Percentiles rank a stretch among this genome's conserved stretches.
Evolutionary conservation across 92 coral and sea anemone genomes (phyloP).

Genomic region (Siderastrea radians): DNA sequence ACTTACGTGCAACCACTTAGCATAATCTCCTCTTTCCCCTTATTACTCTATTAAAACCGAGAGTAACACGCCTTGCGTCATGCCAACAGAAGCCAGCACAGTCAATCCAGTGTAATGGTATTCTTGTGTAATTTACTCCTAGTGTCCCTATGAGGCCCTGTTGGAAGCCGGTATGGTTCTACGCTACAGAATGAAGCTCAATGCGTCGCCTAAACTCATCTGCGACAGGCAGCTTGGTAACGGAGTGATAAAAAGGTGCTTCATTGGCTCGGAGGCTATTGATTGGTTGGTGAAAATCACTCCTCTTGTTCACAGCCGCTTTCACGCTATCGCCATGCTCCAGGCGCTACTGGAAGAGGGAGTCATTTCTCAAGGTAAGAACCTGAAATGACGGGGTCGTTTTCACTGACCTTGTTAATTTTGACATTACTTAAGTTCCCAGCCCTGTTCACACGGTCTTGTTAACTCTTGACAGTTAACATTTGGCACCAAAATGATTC

Average conservation of each 20-base stretch:
- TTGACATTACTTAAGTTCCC: neutral
- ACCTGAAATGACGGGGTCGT: too few relatives aligned
- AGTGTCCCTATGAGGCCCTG: conserved; percentile 55
- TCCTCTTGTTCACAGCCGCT: conserved; percentile 83
- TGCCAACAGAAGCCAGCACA: neutral
- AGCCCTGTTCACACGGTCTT: too few relatives aligned
- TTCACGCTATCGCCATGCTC: conserved; percentile 77
- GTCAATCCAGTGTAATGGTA: neutral
- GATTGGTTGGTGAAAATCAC: conserved; percentile 77
- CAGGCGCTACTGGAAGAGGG: conserved; percentile 89
- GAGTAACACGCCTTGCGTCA: too few relatives aligned
- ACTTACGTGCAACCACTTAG: too few relatives aligned
- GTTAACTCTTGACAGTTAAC: too few relatives aligned
- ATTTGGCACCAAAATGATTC: too few relatives aligned
- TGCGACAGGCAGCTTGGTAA: conserved; percentile 66
- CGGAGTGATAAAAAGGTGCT: conserved; percentile 55
- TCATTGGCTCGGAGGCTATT: conserved; percentile 82
- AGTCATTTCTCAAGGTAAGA: conserved; percentile 70
- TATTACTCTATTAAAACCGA: too few relatives aligned
- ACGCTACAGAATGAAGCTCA: conserved; percentile 41
- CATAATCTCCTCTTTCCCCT: too few relatives aligned
- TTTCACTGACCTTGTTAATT: neutral
- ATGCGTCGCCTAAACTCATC: conserved; percentile 70
- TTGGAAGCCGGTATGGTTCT: conserved; percentile 71
- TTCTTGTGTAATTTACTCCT: neutral